These are phyloP conservation scores for Bombus cullumanus DNA, from an alignment of 1,140 invertebrate species.

Conservation along the genomic window DNA sequence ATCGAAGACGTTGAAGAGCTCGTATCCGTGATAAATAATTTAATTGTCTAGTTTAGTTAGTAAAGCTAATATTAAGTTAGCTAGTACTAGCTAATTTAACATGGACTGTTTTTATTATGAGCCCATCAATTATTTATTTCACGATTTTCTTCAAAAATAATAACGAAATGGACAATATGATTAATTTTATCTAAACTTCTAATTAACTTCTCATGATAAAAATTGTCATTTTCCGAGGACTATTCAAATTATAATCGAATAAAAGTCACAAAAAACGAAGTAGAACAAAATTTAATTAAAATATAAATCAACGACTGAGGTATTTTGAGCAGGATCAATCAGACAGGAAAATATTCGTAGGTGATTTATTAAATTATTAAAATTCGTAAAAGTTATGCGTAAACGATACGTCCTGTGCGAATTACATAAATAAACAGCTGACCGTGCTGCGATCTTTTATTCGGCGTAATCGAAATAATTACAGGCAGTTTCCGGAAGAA, in stretches of 20 bases:
- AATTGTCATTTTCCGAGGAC: background rate
- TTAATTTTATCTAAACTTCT: background rate
- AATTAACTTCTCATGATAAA: background rate
- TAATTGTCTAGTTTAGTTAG: no score
- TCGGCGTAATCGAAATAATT: constrained; percentile 15
- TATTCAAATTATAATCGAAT: background rate
- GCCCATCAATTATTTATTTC: no score
- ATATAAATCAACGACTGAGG: background rate
- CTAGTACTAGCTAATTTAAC: no score
- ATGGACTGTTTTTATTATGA: background rate
- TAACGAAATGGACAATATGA: background rate
- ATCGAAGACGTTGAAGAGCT: background rate
- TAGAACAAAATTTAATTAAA: background rate
- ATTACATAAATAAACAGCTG: constrained; percentile 7
- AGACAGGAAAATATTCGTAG: background rate
- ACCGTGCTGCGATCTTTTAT: background rate
- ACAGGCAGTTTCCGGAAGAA: background rate
- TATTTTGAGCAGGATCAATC: background rate
- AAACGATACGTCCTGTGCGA: background rate
- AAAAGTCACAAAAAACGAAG: no score
- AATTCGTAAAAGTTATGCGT: constrained; percentile 1
- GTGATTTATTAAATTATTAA: background rate
- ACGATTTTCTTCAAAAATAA: background rate
- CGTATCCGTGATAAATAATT: no score
- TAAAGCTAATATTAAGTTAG: no score